These are phyloP conservation scores for Coreius guichenoti DNA, from an alignment of 2,797 vertebrate genomes.

Conservation along the genomic window DNA sequence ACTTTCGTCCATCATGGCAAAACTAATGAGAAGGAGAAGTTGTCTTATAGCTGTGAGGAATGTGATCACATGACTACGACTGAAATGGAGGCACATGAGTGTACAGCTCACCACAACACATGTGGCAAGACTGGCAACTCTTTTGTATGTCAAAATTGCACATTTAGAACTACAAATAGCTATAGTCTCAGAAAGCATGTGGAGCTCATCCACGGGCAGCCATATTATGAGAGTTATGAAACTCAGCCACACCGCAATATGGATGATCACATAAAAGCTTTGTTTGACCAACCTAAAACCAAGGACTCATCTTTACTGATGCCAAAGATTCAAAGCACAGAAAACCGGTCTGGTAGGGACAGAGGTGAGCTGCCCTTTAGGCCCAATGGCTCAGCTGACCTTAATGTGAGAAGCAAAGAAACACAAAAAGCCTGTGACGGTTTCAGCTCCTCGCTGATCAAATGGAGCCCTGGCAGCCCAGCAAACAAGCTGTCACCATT, in stretches of 20 bases:
- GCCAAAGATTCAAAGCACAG: slow-evolving; percentile 58
- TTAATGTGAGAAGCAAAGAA: slow-evolving; percentile 78
- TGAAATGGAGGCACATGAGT: slow-evolving; percentile 84
- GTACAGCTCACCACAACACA: slow-evolving; percentile 78
- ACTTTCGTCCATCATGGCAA: slow-evolving; percentile 87
- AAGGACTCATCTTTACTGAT: slow-evolving; percentile 50
- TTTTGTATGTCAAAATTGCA: slow-evolving; percentile 79
- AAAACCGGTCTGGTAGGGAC: slow-evolving; percentile 56
- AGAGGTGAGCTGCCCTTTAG: slow-evolving; percentile 65
- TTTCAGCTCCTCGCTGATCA: slow-evolving; percentile 76
- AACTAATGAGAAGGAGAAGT: slow-evolving; percentile 87
- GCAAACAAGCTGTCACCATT: slow-evolving; percentile 76
- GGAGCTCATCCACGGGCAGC: slow-evolving; percentile 78
- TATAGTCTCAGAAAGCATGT: slow-evolving; percentile 82
- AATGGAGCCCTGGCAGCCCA: slow-evolving; percentile 77
- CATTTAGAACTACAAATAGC: slow-evolving; percentile 80
- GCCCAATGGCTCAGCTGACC: slow-evolving; percentile 76
- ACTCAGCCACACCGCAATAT: slow-evolving; percentile 36
- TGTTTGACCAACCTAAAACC: slow-evolving; percentile 48
- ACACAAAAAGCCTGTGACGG: slow-evolving; percentile 84
- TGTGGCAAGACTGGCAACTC: slow-evolving; percentile 69
- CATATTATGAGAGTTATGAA: slow-evolving; percentile 54
- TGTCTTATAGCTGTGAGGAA: slow-evolving; percentile 87
- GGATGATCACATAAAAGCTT: slow-evolving; percentile 39
- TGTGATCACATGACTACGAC: slow-evolving; percentile 86